Evolutionary conservation across 2,113 vertebrate genomes (phyloP), one percentile per base, ranked within the genome.

Genomic region (Oreochromis spilurus): DNA sequence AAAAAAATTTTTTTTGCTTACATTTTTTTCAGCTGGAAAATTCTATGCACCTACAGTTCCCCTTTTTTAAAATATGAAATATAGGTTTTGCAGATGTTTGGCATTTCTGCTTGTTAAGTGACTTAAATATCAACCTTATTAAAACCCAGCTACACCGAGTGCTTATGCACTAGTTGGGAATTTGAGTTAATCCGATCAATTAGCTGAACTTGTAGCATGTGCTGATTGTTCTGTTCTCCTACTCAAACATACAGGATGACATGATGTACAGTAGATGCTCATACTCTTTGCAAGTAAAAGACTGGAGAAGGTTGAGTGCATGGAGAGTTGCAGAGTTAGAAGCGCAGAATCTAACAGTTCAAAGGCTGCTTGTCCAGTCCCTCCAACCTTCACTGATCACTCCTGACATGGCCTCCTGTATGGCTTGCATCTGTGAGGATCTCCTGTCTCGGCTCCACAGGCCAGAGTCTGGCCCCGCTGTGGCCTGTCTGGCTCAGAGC

Each of bases 351-450:
- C 88, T 65, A 65, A 89, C 52, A 75, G 90, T 89, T 91, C 84
- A 91, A 92, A 92, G 86, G 83, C 84, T 88, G 83, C 88, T 40
- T 79, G 26, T 92, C 52, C 21, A 10, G 62, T 86, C 81, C 83
- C 78, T 84, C 87, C 92, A 89, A 70, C 87, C 91, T 86, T 84
- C 89, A 62, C 91, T 94, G 93, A 95, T 93, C 88, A 3, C 87
- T 91, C 83, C 83, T 92, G 89, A 95, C 89, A 17, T 67, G 87
- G 87, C 92, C 88, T 93, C 93, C 90, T 86, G 91, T 85, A 43
- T 45, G 88, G 91, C 89, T 86, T 79, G 81, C 83, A 85, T 94
- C 92, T 93, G 83, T 70, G 29, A 87, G 82, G 53, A 88, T 94
- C 92, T 89, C 90, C 91, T 31, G 84, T 88, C 88, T 83, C 17